Evolutionary conservation across 2,113 vertebrate genomes (phyloP).

Genomic region (Syrmaticus mikado): DNA sequence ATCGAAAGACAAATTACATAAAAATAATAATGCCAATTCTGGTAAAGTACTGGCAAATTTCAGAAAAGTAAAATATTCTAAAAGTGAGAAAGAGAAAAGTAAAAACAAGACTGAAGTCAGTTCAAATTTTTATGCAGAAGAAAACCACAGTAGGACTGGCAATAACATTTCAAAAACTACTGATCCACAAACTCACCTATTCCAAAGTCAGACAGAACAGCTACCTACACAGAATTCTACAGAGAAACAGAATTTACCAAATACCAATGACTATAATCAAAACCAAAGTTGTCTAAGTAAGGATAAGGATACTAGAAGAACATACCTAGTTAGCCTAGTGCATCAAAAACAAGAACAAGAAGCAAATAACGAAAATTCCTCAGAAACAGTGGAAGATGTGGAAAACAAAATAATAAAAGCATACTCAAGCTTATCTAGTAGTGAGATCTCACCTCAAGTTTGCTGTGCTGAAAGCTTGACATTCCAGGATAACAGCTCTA

Average conservation of each 20-base stretch:
- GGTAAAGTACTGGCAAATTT: constrained; percentile 50
- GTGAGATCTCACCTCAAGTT: neutral
- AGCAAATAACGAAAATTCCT: constrained; percentile 2
- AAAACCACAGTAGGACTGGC: neutral
- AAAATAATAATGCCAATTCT: constrained; percentile 14
- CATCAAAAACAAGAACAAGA: constrained; percentile 23
- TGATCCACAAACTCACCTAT: neutral
- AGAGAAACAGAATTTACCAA: neutral
- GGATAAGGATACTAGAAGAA: neutral
- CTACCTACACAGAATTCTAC: neutral
- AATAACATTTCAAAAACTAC: neutral
- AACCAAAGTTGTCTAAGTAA: neutral
- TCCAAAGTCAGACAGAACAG: neutral
- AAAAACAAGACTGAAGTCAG: constrained; percentile 30
- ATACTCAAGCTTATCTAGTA: neutral
- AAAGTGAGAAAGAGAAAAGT: constrained; percentile 63
- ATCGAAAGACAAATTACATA: constrained; percentile 42
- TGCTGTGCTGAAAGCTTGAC: neutral
- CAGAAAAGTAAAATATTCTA: constrained; percentile 73
- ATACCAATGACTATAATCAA: neutral
- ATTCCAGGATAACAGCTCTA: neutral
- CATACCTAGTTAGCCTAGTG: neutral
- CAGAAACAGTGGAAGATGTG: neutral
- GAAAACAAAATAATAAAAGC: neutral
- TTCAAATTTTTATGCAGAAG: constrained; percentile 6